Percentiles rank a stretch among this genome's conserved stretches.
These are phyloP conservation scores for Empis stercorea DNA, from an alignment of 2,888 invertebrate genomes.

Conservation along the genomic window DNA sequence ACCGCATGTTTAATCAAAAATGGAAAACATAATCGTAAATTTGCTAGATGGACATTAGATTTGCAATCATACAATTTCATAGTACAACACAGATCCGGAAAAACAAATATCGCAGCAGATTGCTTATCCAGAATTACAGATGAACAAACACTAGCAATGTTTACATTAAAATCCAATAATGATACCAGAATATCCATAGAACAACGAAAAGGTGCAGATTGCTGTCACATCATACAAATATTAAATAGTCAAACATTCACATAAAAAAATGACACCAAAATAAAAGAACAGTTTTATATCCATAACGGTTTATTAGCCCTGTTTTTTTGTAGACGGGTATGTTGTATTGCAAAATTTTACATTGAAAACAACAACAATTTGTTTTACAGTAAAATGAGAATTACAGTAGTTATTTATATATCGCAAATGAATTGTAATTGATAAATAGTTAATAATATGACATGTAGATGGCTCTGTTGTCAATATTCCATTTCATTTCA, in stretches of 20 bases:
- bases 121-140: conserved; percentile 2
- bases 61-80: conserved; percentile 5
- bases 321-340: no score
- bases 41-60: conserved; percentile 3
- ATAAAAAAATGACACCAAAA: conserved; percentile 1
- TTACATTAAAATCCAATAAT: conserved; percentile 3
- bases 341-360: no score
- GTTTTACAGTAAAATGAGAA: no score
- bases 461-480: no score
- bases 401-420: no score
- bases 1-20: conserved; percentile 6
- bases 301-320: conserved; percentile 3
- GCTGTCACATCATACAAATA: neutral
- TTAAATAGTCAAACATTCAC: neutral
- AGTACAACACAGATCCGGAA: conserved; percentile 3
- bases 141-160: neutral
- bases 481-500: no score
- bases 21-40: conserved; percentile 3
- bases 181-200: conserved; percentile 3
- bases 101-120: conserved; percentile 2
- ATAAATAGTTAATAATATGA: no score
- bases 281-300: conserved; percentile 1
- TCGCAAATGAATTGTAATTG: no score
- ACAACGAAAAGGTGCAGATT: neutral
- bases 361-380: no score